Evolutionary conservation across 2,797 vertebrate species (phyloP), one percentile per base, ranked within the genome.

Genomic region (Helostoma temminkii): DNA sequence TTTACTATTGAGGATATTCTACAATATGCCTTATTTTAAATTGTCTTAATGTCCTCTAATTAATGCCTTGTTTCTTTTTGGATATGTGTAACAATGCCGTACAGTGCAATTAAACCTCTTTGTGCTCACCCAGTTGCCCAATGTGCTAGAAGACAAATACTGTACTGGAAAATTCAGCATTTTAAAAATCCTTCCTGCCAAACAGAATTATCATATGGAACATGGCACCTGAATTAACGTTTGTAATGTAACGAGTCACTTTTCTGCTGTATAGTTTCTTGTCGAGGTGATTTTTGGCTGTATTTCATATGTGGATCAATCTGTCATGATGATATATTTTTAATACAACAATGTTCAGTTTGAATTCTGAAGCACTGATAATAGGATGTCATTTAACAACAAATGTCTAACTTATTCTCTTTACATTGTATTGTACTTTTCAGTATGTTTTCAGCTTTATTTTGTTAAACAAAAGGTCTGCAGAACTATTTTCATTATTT

Each of bases 141-240:
- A 2, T 62, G 54, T 56, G 48, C 37, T 32, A 3, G 4, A 67
- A 16, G 12, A 52, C 15, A 11, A 32, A 25, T 32, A 28, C 46
- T n/a, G 9, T 37, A 16, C 56, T n/a, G n/a, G n/a, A 71, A 21
- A 37, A 14, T 37, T 30, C 42, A 66, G 15, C 59, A 58, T 32
- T 53, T 53, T 58, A 15, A 66, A 57, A 66, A 34, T 66, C 46
- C 68, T 53, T 82, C 60, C 60, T 78, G 69, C 66, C 61, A 57
- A 45, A 62, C 59, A 71, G 45, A 71, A 24, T 11, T 25, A 50
- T 55, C 56, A 41, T 66, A 58, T 71, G 30, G 43, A 67, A 48
- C 66, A 68, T 52, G 37, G 65, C 65, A 34, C 47, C 36, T 41
- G 43, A 24, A 68, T 19, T 15, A 21, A 19, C 8, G 41, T 49